These are phyloP conservation scores for Trichonephila clavata DNA, from an alignment of 1,140 invertebrate genomes.

Conservation along the genomic window DNA sequence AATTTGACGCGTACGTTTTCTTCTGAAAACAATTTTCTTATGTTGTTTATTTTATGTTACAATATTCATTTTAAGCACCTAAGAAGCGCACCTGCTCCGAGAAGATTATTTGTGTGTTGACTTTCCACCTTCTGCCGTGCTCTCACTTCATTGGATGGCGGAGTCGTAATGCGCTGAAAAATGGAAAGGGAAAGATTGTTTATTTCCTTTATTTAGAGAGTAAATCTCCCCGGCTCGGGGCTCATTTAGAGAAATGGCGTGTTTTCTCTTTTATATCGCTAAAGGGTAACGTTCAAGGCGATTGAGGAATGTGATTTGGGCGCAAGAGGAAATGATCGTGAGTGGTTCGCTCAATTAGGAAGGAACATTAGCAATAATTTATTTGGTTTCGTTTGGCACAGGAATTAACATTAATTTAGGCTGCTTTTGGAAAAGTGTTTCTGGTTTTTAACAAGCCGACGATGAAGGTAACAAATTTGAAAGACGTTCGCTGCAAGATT, in stretches of 20 bases:
- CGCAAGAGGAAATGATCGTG: neutral
- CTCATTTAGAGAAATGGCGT: conserved; percentile 20
- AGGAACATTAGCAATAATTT: conserved; percentile 36
- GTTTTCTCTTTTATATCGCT: neutral
- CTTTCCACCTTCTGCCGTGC: neutral
- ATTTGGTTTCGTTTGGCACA: neutral
- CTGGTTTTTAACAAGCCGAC: neutral
- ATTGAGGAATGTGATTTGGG: conserved; percentile 25
- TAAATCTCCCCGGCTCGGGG: neutral
- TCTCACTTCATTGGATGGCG: neutral
- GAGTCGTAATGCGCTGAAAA: neutral
- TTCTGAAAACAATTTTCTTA: neutral
- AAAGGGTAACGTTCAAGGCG: conserved; percentile 11
- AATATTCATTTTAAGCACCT: conserved; percentile 44
- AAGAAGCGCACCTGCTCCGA: neutral
- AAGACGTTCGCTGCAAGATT: neutral
- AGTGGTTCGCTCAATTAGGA: conserved; percentile 31
- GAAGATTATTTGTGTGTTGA: conserved; percentile 44
- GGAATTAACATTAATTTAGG: conserved; percentile 51
- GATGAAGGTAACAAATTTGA: neutral
- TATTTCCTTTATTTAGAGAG: conserved; percentile 49
- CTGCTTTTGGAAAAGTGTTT: neutral
- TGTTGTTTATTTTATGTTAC: neutral
- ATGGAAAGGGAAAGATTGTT: conserved; percentile 20
- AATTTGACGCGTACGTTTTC: neutral